Percentiles rank a stretch among this genome's conserved stretches.
Evolutionary conservation across 2,113 vertebrate genomes (phyloP).

Genomic region (Xerus inauris): DNA sequence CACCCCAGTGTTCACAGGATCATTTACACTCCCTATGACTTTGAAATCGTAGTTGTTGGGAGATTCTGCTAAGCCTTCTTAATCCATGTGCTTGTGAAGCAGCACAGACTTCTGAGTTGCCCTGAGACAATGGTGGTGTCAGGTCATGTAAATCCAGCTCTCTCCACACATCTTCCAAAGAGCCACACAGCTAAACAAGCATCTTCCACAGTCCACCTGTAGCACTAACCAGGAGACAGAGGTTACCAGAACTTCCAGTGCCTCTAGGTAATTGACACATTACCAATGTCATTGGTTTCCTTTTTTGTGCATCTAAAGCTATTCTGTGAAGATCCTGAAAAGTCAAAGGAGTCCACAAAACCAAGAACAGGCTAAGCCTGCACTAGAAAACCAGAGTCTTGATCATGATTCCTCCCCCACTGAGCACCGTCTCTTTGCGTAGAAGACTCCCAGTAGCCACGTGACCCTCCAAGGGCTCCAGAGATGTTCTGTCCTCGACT

Average conservation of each 20-base stretch:
- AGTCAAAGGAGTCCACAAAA: rapidly evolving
- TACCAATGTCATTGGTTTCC: rapidly evolving
- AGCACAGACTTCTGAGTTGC: not conserved
- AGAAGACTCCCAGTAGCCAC: rapidly evolving
- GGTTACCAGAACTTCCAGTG: rapidly evolving
- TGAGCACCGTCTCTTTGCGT: rapidly evolving
- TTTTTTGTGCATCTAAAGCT: not conserved
- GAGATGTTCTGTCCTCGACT: rapidly evolving
- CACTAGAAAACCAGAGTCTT: not conserved
- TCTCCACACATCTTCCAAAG: not conserved
- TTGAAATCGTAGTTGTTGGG: rapidly evolving
- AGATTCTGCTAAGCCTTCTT: not conserved
- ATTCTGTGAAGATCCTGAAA: not conserved
- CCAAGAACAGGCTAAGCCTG: rapidly evolving
- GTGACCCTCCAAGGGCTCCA: not conserved
- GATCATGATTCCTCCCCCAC: not conserved
- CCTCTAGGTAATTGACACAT: not conserved
- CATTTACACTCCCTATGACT: rapidly evolving
- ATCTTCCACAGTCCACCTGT: rapidly evolving
- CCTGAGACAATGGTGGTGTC: rapidly evolving
- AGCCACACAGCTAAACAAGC: not conserved
- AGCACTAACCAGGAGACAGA: not conserved
- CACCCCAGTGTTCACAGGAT: rapidly evolving
- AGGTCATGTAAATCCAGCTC: too few relatives aligned
- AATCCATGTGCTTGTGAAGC: not conserved